phyloP scores from a whole-genome alignment of 2,113 vertebrate genomes.

The Heliornis fulica region DNA sequence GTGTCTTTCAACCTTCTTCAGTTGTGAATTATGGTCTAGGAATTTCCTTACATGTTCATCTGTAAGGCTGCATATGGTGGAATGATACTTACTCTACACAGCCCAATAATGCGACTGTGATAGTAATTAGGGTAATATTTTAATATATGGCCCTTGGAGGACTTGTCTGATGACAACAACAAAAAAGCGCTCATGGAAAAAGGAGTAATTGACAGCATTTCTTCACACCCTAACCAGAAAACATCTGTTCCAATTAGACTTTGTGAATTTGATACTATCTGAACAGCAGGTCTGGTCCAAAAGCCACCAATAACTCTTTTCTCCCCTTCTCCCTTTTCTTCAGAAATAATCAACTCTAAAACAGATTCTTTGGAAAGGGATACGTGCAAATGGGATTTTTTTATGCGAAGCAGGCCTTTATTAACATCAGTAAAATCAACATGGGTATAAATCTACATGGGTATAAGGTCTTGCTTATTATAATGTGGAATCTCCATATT shows the following conservation, averaged over 20 bases:
- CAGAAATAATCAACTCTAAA: background rate
- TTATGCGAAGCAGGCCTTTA: background rate
- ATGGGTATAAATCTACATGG: background rate
- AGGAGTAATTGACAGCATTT: background rate
- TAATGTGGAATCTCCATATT: background rate
- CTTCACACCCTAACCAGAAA: background rate
- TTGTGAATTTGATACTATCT: background rate
- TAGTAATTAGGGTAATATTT: slow-evolving; percentile 16
- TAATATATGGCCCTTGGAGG: background rate
- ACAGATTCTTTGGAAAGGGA: background rate
- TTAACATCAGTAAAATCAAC: background rate
- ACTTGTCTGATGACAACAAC: background rate
- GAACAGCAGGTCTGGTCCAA: background rate
- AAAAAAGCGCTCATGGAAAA: background rate
- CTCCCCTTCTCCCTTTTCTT: background rate
- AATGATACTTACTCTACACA: background rate
- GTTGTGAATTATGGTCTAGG: background rate
- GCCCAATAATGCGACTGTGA: background rate
- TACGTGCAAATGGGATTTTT: background rate
- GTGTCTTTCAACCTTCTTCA: background rate
- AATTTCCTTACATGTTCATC: background rate
- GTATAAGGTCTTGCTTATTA: background rate
- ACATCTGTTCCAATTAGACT: slow-evolving; percentile 44
- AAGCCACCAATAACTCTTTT: background rate
- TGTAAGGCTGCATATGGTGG: background rate